A percentile compares a stretch with the other conserved stretches of the same genome.
Conservation (phyloP, 2,797 vertebrate species). For the Galago senegalensis region DNA sequence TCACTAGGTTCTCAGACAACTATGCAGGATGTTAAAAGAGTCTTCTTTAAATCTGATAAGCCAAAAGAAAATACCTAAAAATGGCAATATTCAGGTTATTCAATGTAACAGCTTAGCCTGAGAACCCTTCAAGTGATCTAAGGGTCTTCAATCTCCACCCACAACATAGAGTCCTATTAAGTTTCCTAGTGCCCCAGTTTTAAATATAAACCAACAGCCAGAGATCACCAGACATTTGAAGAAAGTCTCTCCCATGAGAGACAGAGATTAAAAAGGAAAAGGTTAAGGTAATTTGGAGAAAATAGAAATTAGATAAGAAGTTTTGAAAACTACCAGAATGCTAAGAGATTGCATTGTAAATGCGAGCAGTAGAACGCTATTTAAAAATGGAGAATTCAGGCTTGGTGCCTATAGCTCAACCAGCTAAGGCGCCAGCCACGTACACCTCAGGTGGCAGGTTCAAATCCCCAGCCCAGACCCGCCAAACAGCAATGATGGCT, state of each 20-base stretch:
- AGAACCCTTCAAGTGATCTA: neutral
- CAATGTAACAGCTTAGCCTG: neutral
- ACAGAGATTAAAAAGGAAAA: neutral
- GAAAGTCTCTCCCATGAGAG: constrained; percentile 37
- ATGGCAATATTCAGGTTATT: neutral
- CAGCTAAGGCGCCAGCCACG: too few species aligned
- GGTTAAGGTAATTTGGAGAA: constrained; percentile 7
- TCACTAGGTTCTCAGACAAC: constrained; percentile 6
- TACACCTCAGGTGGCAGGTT: too few species aligned
- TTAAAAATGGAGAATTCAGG: neutral
- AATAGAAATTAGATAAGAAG: constrained; percentile 16
- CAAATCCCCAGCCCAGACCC: too few species aligned
- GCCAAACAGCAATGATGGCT: too few species aligned
- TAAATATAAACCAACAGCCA: constrained; percentile 2
- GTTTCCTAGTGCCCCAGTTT: neutral
- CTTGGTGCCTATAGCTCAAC: too few species aligned
- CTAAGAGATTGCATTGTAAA: constrained; percentile 20
- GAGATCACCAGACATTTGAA: neutral
- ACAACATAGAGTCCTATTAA: neutral
- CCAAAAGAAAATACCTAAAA: constrained; percentile 17
- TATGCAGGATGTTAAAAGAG: constrained; percentile 22
- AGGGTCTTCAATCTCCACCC: neutral
- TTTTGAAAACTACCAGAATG: neutral
- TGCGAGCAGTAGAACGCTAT: neutral
- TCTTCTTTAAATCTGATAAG: constrained; percentile 20